Conservation (phyloP, 2,888 invertebrate genomes). For the Monochamus alternatus region DNA sequence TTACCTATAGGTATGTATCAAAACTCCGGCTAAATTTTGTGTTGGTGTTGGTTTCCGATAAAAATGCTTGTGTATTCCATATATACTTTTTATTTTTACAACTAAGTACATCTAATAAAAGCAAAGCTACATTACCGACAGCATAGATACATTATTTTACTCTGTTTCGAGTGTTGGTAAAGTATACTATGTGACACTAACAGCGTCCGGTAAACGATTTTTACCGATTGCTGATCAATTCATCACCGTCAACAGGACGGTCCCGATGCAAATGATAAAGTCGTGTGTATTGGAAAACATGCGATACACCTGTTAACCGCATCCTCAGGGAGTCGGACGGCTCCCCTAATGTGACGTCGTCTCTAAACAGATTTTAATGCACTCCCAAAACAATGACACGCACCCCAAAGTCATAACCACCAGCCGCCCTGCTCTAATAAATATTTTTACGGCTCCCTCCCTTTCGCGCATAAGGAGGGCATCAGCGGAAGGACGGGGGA, state of each 20-base stretch:
- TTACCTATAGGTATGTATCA: too few species aligned
- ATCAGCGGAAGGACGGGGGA: slow-evolving; percentile 26
- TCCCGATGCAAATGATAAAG: slow-evolving; percentile 43
- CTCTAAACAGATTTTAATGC: slow-evolving; percentile 76
- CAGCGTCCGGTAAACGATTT: neutral
- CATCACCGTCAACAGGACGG: slow-evolving; percentile 17
- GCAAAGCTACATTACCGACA: too few species aligned
- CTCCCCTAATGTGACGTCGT: slow-evolving; percentile 65
- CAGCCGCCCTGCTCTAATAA: slow-evolving; percentile 63
- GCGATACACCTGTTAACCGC: slow-evolving; percentile 71
- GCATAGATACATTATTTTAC: too few species aligned
- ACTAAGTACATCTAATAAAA: too few species aligned
- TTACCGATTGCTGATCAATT: slow-evolving; percentile 27
- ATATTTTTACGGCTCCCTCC: slow-evolving; percentile 62
- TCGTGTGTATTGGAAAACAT: slow-evolving; percentile 58
- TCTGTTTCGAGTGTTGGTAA: too few species aligned
- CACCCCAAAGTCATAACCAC: slow-evolving; percentile 64
- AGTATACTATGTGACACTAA: too few species aligned
- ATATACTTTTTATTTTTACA: too few species aligned
- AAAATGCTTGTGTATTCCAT: too few species aligned
- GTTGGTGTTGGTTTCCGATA: too few species aligned
- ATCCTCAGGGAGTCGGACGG: slow-evolving; percentile 65
- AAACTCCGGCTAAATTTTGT: too few species aligned
- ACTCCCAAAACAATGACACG: slow-evolving; percentile 69
- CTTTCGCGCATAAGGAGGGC: slow-evolving; percentile 25